Base-by-base conservation (phyloP, 2,888 invertebrate genomes). In the Dicycla oo region DNA sequence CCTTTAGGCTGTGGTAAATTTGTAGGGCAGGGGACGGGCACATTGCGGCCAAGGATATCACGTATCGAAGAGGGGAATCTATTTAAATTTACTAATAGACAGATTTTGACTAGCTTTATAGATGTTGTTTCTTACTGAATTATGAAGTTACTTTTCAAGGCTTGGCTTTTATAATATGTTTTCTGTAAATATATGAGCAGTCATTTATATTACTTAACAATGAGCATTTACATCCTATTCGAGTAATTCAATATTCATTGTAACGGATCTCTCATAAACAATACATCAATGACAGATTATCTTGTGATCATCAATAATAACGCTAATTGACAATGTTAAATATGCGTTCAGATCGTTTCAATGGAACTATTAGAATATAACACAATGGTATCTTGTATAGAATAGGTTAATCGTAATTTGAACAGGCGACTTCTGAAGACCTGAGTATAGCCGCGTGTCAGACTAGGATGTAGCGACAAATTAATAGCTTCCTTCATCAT, bases 241-340 rank as follows among this genome's bases (percentile, higher is more conserved):
- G 53, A 81, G 67, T 86, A 78, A 79, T 73, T 82, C 60, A 66
- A 74, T 71, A 82, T 85, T 80, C 86, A 74, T 69, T 70, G 64
- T 79, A 73, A 63, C 76, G 61, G 67, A 71, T 73, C 40, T 70
- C 45, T 45, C 43, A 77, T 69, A 73, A 82, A 83, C 78, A 81
- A 83, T 78, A 81, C 75, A 84, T 77, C 62, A 72, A 73, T 74
- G 72, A 78, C 76, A 82, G 81, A 87, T 83, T 76, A 81, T 84
- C 71, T 80, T 62, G 67, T 67, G 67, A 74, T 71, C 82, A 77
- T 78, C 73, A 84, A 86, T 75, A 80, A 73, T 73, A 64, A 73
- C 71, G 64, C 68, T 83, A 83, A 85, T 83, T 81, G 78, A 73
- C 76, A 74, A 66, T 66, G 73, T 80, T 80, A 73, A 78, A 79